A percentile compares a stretch with the other conserved stretches of the same genome.
These are phyloP conservation scores for Echinarachnius parma DNA, from an alignment of 53 echinoderm and acorn worm genomes.

Conservation along the genomic window DNA sequence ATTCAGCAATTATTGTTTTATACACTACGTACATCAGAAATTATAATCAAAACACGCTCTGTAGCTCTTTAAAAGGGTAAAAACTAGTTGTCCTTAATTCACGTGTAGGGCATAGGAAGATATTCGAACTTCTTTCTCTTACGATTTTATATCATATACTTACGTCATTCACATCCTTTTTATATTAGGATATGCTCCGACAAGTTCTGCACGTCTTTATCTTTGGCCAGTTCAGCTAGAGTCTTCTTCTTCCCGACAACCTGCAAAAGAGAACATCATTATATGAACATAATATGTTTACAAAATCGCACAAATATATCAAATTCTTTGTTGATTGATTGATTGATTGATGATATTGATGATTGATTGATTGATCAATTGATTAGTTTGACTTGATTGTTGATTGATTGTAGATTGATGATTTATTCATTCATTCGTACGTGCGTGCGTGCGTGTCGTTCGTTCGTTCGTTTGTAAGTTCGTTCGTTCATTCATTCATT, in stretches of 20 bases:
- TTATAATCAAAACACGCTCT: too few species aligned
- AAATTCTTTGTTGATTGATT: too few species aligned
- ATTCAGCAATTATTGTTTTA: too few species aligned
- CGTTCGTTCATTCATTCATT: too few species aligned
- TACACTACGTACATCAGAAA: too few species aligned
- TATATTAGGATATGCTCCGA: constrained; percentile 21
- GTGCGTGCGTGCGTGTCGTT: too few species aligned
- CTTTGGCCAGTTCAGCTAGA: constrained; percentile 9
- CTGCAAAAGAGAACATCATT: constrained; percentile 4
- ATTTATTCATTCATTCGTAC: too few species aligned
- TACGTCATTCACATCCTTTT: constrained; percentile 27
- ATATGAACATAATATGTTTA: not conserved
- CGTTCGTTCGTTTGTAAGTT: too few species aligned
- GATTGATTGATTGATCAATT: too few species aligned
- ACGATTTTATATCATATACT: not conserved
- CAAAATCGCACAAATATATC: not conserved
- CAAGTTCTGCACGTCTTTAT: constrained; percentile 6
- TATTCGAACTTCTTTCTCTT: not conserved
- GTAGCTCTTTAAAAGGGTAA: not conserved
- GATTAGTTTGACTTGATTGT: too few species aligned
- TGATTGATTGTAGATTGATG: too few species aligned
- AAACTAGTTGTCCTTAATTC: not conserved
- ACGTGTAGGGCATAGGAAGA: not conserved
- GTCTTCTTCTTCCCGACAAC: constrained; percentile 33
- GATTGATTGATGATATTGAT: too few species aligned